These are phyloP conservation scores for Xiphorhynchus elegans DNA, from an alignment of 2,113 vertebrate genomes.

Conservation along the genomic window DNA sequence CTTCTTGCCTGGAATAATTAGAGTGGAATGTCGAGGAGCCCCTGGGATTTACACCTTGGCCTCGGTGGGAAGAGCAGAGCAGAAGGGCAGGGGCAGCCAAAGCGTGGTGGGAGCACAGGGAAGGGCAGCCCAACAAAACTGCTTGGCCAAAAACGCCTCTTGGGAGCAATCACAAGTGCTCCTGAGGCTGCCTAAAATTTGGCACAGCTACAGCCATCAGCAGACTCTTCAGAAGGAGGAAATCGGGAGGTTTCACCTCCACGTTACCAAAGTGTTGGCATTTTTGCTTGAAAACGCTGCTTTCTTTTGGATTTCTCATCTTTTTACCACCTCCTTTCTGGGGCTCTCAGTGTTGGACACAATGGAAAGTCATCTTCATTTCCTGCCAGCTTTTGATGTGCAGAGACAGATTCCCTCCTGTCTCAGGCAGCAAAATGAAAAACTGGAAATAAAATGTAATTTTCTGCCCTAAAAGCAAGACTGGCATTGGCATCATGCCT, in stretches of 20 bases:
- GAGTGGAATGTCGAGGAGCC: not conserved
- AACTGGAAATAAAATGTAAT: not conserved
- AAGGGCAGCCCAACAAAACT: not conserved
- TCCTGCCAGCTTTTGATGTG: not conserved
- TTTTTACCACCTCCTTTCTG: not conserved
- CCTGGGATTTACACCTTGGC: not conserved
- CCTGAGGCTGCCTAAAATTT: not conserved
- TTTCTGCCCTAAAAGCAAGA: not conserved
- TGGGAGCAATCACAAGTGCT: not conserved
- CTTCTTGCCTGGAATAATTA: constrained; percentile 21
- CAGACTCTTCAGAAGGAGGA: not conserved
- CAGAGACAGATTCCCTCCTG: not conserved
- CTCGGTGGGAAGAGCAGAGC: not conserved
- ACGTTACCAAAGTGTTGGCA: accelerated
- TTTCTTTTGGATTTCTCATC: not conserved
- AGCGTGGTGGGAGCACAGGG: not conserved
- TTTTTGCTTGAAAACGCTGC: not conserved
- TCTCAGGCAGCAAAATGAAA: not conserved
- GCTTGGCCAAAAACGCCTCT: not conserved
- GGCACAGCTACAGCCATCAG: not conserved
- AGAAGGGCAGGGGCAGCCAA: not conserved
- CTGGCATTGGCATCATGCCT: accelerated
- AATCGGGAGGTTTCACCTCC: not conserved
- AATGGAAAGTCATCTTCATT: not conserved
- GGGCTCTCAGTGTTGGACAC: not conserved